Evolutionary conservation across 2,888 invertebrate species (phyloP).

Genomic region (Ochlodes sylvanus): DNA sequence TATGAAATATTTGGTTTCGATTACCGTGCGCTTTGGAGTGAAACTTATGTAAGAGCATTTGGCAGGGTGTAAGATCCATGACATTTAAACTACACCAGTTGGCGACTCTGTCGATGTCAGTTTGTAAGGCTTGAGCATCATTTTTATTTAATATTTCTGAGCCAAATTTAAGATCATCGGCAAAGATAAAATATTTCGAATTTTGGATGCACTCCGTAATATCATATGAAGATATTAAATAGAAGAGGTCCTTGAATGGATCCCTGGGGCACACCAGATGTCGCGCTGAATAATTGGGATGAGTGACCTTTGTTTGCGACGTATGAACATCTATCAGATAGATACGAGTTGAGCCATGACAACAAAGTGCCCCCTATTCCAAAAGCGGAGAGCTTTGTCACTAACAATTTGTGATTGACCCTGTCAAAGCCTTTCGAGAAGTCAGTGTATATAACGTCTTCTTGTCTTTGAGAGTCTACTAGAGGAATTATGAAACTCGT

Average conservation of each 20-base stretch:
- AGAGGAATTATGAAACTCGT: too few species aligned
- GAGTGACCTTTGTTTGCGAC: slow-evolving; percentile 32
- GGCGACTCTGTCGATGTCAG: too few species aligned
- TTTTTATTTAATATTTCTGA: too few species aligned
- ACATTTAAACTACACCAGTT: slow-evolving; percentile 29
- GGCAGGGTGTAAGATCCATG: slow-evolving; percentile 23
- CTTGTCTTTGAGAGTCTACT: too few species aligned
- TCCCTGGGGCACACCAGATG: slow-evolving; percentile 32
- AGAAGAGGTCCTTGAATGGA: too few species aligned
- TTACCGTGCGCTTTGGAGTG: not conserved
- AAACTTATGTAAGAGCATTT: slow-evolving; percentile 22
- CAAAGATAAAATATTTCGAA: too few species aligned
- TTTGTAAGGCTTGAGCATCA: too few species aligned
- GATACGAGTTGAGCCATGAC: slow-evolving; percentile 31
- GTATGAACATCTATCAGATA: slow-evolving; percentile 10
- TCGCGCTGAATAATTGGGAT: too few species aligned
- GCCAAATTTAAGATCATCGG: slow-evolving; percentile 14
- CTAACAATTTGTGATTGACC: slow-evolving; percentile 24
- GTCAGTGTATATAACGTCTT: slow-evolving; percentile 16
- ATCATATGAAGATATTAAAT: too few species aligned
- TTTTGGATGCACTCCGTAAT: too few species aligned
- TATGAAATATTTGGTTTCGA: not conserved
- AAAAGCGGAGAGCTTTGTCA: too few species aligned
- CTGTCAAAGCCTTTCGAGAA: slow-evolving; percentile 29
- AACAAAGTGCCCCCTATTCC: too few species aligned